A percentile compares a stretch with the other conserved stretches of the same genome.
Conservation (phyloP, 2,888 invertebrate species). For the Nemoura dubitans region DNA sequence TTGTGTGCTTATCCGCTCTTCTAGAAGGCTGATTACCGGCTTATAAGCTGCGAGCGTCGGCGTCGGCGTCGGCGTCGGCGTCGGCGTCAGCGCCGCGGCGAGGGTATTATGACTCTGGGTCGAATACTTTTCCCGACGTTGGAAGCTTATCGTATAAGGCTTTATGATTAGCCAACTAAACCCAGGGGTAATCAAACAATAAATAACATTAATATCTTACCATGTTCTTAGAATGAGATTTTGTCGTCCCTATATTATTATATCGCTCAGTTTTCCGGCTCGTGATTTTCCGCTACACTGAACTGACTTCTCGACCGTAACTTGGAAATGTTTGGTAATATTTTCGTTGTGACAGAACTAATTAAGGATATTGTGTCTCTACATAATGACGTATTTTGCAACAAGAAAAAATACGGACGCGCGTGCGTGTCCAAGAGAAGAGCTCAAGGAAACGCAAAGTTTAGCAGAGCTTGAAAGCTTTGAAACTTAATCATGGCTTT, state of each 20-base stretch:
- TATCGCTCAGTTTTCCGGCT: background rate
- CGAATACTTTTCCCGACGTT: background rate
- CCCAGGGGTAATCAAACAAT: constrained; percentile 5
- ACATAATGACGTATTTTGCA: background rate
- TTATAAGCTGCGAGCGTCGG: background rate
- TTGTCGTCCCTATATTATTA: constrained; percentile 5
- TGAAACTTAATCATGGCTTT: background rate
- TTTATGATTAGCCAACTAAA: background rate
- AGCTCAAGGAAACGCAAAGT: background rate
- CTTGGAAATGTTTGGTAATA: constrained; percentile 17
- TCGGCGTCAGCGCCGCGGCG: background rate
- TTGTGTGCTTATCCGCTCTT: constrained; percentile 20
- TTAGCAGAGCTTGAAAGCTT: background rate
- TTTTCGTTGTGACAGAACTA: constrained; percentile 23
- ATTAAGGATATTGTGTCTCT: constrained; percentile 3
- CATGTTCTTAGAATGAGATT: background rate
- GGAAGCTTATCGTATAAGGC: background rate
- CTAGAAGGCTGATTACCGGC: constrained; percentile 25
- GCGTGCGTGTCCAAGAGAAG: background rate
- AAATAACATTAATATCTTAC: background rate
- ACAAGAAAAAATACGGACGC: background rate
- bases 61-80: constrained; percentile 14
- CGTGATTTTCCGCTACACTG: constrained; percentile 19
- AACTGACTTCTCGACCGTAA: background rate
- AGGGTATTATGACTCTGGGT: background rate